Evolutionary conservation across 2,113 vertebrate species (phyloP), one percentile per base, ranked within the genome.

Genomic region (Ophiodon elongatus): DNA sequence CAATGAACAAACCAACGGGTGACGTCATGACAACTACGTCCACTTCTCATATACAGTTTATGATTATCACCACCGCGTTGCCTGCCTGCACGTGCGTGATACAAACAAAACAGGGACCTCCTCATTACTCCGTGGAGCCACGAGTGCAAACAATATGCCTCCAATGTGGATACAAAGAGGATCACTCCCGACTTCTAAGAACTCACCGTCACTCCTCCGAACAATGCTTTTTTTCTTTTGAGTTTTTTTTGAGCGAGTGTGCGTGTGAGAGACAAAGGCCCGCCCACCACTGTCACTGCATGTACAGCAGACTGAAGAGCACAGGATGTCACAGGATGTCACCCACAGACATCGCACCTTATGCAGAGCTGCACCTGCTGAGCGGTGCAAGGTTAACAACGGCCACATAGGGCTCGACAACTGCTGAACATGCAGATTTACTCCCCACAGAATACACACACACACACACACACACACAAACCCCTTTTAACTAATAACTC

Each of bases 391-490:
- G 91, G 89, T 88, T 85, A 86, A 94, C 92, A 93, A 92, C 78
- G 87, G 82, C 89, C 87, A 85, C 92, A 90, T 79, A 80, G 91
- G 85, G 91, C 31, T 84, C 8, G 50, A 92, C 92, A 91, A 73
- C 77, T 87, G 87, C 86, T 87, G 86, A 91, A 80, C 91, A 85
- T 0, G 64, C 78, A 80, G 78, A 67, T 86, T 78, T 64, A 41
- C 64, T 72, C 63, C 82, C 85, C 1, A 21, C 64, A 5, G 63
- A 73, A 62, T 43, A 70, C 27, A 62, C 73, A 86, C 50, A 73
- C 80, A 74, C 31, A 21, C 47, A 76, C 3, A 60, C 45, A 63
- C 57, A 43, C n/a, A 47, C 25, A 57, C 33, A 56, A 35, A 62
- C 21, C 4, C 4, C 2, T 60, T 45, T 81, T n/a, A 57, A 71